Evolutionary conservation across 2,888 invertebrate genomes (phyloP).

Genomic region (Leuctra nigra): DNA sequence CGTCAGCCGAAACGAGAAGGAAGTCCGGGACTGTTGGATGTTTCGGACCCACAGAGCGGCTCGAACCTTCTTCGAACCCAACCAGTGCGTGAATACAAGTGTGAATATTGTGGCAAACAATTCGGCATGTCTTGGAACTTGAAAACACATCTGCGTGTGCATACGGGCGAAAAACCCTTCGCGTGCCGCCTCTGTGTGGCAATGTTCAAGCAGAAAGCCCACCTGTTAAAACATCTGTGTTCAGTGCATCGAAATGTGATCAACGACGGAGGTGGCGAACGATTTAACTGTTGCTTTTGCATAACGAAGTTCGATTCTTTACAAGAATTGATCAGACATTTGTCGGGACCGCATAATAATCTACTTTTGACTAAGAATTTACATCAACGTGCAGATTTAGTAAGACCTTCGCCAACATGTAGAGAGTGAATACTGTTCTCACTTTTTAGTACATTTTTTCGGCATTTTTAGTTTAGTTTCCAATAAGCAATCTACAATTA

Average conservation of each 20-base stretch:
- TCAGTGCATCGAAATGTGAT: constrained; percentile 85
- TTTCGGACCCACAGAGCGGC: constrained; percentile 42
- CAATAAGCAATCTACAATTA: no score
- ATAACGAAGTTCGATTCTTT: constrained; percentile 77
- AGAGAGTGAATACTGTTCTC: no score
- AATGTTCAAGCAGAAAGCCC: constrained; percentile 89
- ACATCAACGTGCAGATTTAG: constrained; percentile 43
- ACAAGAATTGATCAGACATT: constrained; percentile 77
- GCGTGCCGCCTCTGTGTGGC: constrained; percentile 84
- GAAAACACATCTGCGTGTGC: constrained; percentile 80
- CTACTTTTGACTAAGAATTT: constrained; percentile 80
- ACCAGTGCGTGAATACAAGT: constrained; percentile 77
- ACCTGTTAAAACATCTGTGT: constrained; percentile 78
- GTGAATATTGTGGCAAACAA: constrained; percentile 84
- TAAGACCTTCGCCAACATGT: not conserved
- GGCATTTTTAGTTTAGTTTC: no score
- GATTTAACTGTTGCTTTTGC: constrained; percentile 84
- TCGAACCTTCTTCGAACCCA: constrained; percentile 39
- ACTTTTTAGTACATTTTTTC: no score
- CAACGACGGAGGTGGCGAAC: constrained; percentile 69
- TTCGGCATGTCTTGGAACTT: constrained; percentile 92
- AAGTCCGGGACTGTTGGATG: constrained; percentile 37
- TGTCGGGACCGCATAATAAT: constrained; percentile 84
- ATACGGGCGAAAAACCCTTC: constrained; percentile 84
- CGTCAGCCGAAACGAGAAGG: not conserved